These are phyloP conservation scores for Agriotes lineatus DNA, from an alignment of 2,888 invertebrate genomes.

Conservation along the genomic window DNA sequence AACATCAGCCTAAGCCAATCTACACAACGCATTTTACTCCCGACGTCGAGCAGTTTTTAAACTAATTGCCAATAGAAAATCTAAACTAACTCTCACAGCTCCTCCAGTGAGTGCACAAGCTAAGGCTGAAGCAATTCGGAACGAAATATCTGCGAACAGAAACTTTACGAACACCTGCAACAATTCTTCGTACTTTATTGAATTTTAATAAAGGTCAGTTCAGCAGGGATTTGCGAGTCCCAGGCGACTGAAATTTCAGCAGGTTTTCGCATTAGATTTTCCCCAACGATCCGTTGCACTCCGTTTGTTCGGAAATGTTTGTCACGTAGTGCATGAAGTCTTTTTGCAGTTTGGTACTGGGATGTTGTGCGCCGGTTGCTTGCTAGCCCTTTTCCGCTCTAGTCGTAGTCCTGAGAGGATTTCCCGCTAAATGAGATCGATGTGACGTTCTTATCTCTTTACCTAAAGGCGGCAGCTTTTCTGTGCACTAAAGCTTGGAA, in stretches of 20 bases:
- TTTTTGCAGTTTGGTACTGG: background rate
- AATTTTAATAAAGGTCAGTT: constrained; percentile 3
- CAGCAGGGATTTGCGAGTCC: background rate
- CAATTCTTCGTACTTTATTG: background rate
- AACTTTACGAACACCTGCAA: background rate
- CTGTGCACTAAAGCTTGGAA: background rate
- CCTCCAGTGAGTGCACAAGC: no score
- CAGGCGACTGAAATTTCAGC: background rate
- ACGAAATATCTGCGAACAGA: background rate
- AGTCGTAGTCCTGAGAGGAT: background rate
- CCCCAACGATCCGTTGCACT: background rate
- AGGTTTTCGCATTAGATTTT: background rate
- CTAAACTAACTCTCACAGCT: no score
- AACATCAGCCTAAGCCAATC: no score
- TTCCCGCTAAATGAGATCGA: background rate
- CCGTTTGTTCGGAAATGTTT: background rate
- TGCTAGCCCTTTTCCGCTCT: background rate
- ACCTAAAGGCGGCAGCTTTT: background rate
- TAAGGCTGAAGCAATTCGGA: no score
- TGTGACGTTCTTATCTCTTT: background rate
- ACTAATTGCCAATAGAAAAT: no score
- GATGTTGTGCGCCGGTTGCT: background rate
- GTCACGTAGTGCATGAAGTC: background rate
- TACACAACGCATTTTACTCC: no score
- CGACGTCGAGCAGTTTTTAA: no score